A percentile compares a stretch with the other conserved stretches of the same genome.
phyloP scores from a whole-genome alignment of 2,888 invertebrate species.

The Agrotis segetum region DNA sequence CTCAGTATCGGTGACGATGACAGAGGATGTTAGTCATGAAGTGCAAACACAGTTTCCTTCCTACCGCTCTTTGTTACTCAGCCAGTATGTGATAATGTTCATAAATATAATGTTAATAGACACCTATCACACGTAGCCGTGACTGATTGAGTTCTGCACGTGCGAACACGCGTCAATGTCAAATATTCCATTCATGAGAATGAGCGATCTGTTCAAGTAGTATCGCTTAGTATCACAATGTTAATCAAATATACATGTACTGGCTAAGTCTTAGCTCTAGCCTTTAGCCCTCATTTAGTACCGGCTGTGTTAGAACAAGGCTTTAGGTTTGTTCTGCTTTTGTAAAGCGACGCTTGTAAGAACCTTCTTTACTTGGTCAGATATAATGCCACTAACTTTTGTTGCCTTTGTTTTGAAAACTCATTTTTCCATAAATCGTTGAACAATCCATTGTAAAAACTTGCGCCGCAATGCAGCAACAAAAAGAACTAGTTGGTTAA shows the following conservation, averaged over 20 bases:
- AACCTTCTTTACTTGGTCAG: background rate
- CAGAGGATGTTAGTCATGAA: constrained; percentile 73
- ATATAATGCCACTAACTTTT: too few species aligned
- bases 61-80: constrained; percentile 65
- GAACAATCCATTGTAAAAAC: constrained; percentile 29
- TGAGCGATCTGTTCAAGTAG: constrained; percentile 64
- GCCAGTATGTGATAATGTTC: constrained; percentile 45
- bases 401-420: background rate
- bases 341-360: background rate
- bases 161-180: constrained; percentile 69
- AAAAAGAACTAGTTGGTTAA: constrained; percentile 72
- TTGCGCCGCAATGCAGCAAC: constrained; percentile 63
- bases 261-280: constrained; percentile 54
- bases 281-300: constrained; percentile 26
- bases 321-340: background rate
- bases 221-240: constrained; percentile 66
- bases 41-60: constrained; percentile 65
- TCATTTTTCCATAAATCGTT: constrained; percentile 19
- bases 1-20: constrained; percentile 70
- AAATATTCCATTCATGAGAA: constrained; percentile 79
- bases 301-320: constrained; percentile 11
- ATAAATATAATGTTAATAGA: constrained; percentile 49
- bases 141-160: constrained; percentile 51
- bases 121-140: constrained; percentile 49
- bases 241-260: constrained; percentile 63